Evolutionary conservation across 2,113 vertebrate genomes (phyloP).

Genomic region (Gracilinanus agilis): DNA sequence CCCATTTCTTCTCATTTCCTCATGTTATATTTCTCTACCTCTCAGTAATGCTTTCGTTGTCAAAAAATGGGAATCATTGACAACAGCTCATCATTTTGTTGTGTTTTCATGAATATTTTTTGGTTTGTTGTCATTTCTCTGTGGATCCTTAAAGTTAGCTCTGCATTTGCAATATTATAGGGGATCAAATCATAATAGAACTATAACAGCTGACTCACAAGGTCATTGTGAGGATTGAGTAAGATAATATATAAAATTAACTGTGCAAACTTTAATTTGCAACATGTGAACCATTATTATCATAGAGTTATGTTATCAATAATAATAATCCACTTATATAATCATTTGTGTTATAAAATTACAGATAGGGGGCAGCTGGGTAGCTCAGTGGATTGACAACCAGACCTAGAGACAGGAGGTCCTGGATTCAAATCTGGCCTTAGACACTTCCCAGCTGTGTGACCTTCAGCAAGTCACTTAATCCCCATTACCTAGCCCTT

Average conservation of each 20-base stretch:
- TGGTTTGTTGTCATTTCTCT: background rate
- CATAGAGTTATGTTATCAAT: background rate
- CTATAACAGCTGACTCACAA: background rate
- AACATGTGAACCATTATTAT: background rate
- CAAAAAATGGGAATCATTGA: background rate
- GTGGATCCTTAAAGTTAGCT: background rate
- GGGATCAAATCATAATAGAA: background rate
- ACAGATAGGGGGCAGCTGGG: too few species aligned
- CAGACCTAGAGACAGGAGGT: too few species aligned
- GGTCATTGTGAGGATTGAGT: background rate
- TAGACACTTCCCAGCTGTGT: too few species aligned
- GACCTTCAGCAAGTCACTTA: too few species aligned
- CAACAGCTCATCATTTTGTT: background rate
- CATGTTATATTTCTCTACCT: background rate
- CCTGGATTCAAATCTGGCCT: too few species aligned
- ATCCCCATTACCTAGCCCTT: too few species aligned
- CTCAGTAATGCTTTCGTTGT: conserved; percentile 43
- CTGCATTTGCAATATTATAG: background rate
- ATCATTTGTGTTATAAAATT: background rate
- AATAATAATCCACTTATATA: background rate
- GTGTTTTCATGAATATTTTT: background rate
- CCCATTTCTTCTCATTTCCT: background rate
- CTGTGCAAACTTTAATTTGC: background rate
- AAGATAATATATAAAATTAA: background rate
- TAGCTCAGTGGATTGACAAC: too few species aligned